phyloP scores from a whole-genome alignment of 2,797 vertebrate genomes.

The Acanthiza pusilla region DNA sequence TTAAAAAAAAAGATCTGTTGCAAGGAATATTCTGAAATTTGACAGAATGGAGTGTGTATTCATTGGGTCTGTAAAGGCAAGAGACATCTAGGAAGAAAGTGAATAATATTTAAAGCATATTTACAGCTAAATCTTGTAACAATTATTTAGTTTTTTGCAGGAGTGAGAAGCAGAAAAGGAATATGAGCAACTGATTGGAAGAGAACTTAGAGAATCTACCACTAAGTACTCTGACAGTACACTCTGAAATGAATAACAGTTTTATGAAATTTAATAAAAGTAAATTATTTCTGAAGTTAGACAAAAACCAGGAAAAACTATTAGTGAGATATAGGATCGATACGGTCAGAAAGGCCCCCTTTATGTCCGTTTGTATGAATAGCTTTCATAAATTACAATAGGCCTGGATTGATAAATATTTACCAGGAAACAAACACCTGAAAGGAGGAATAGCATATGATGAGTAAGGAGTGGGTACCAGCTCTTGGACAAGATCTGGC shows the following conservation, averaged over 20 bases:
- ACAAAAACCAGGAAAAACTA: neutral
- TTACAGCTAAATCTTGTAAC: neutral
- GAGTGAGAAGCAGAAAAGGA: neutral
- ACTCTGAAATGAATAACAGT: neutral
- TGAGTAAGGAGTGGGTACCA: neutral
- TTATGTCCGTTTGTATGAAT: neutral
- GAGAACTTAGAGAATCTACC: neutral
- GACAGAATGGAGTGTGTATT: neutral
- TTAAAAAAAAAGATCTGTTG: neutral
- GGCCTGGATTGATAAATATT: neutral
- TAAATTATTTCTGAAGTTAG: neutral
- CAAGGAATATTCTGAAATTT: neutral
- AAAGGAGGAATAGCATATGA: neutral
- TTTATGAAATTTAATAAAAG: neutral
- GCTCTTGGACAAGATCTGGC: rapidly evolving
- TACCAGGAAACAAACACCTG: neutral
- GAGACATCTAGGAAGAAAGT: neutral
- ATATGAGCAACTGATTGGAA: neutral
- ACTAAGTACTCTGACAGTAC: neutral
- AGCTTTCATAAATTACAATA: neutral
- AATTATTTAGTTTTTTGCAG: neutral
- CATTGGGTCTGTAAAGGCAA: neutral
- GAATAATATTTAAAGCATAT: neutral
- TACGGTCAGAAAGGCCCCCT: neutral
- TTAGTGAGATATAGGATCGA: neutral